Percentiles rank a stretch among this genome's conserved stretches.
Evolutionary conservation across 2,113 vertebrate genomes (phyloP).

Genomic region (Myrmecobius fasciatus): DNA sequence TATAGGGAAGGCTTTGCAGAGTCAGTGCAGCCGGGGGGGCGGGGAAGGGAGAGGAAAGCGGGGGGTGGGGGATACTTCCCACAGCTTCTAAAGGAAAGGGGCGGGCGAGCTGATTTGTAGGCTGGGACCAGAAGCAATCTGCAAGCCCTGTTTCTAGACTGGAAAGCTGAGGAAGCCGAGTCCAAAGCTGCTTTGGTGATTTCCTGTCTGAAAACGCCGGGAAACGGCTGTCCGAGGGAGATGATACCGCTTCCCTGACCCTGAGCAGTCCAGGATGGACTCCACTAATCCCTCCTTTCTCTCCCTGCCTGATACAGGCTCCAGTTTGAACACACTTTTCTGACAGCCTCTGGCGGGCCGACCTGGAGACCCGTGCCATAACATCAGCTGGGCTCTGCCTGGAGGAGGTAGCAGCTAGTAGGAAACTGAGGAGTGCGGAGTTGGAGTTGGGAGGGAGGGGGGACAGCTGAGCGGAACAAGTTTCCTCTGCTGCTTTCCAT

Average conservation of each 20-base stretch:
- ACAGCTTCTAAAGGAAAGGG: neutral
- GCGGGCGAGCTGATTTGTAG: accelerated
- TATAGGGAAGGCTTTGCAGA: neutral
- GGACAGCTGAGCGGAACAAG: neutral
- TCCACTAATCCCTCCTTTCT: neutral
- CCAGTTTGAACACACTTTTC: neutral
- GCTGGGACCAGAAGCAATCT: neutral
- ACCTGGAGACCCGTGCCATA: neutral
- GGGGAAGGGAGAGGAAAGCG: too few species aligned
- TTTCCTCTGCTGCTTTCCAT: neutral
- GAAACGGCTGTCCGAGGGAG: neutral
- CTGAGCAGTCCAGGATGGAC: neutral
- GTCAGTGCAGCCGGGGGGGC: neutral
- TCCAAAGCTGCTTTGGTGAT: too few species aligned
- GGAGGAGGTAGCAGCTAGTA: neutral
- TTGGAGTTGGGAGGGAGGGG: too few species aligned
- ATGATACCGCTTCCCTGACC: neutral
- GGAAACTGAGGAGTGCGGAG: neutral
- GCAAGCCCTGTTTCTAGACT: neutral
- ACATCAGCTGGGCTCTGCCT: neutral
- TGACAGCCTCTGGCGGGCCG: neutral
- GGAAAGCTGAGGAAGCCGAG: accelerated
- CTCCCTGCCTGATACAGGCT: neutral
- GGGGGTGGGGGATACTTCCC: neutral
- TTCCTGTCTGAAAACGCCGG: neutral